Evolutionary conservation across 1,140 invertebrate genomes (phyloP).

Genomic region (Platyscapa corneri): DNA sequence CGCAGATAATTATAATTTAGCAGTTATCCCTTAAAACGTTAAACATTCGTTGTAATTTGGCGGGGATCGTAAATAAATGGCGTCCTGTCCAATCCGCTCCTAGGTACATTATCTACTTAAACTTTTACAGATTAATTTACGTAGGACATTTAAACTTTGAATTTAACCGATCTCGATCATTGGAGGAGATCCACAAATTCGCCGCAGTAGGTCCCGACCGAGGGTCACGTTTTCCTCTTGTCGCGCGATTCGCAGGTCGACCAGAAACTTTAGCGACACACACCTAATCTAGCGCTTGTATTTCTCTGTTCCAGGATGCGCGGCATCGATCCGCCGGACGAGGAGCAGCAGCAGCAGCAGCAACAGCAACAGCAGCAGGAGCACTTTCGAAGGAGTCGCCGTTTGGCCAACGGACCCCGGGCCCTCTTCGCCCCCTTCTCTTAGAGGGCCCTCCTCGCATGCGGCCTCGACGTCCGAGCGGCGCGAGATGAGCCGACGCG

Average conservation of each 20-base stretch:
- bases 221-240: too few species aligned
- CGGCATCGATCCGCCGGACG: slow-evolving; percentile 9
- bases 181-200: too few species aligned
- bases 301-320: slow-evolving; percentile 34
- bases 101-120: neutral
- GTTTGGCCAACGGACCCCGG: neutral
- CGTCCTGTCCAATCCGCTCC: too few species aligned
- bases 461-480: neutral
- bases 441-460: neutral
- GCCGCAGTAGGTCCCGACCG: too few species aligned
- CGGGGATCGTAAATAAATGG: too few species aligned
- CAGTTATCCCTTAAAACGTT: too few species aligned
- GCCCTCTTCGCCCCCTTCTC: neutral
- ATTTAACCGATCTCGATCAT: too few species aligned
- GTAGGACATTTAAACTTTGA: too few species aligned
- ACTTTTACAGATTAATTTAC: neutral
- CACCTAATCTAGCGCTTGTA: neutral
- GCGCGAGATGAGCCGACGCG: neutral
- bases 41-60: too few species aligned
- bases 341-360: neutral
- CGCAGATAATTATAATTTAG: too few species aligned
- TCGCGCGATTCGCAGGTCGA: too few species aligned
- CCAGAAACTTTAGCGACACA: neutral
- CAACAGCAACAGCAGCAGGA: too few species aligned
- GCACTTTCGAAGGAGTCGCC: neutral